Conservation (phyloP, 1,140 invertebrate species). For the Chrysomallon squamiferum region DNA sequence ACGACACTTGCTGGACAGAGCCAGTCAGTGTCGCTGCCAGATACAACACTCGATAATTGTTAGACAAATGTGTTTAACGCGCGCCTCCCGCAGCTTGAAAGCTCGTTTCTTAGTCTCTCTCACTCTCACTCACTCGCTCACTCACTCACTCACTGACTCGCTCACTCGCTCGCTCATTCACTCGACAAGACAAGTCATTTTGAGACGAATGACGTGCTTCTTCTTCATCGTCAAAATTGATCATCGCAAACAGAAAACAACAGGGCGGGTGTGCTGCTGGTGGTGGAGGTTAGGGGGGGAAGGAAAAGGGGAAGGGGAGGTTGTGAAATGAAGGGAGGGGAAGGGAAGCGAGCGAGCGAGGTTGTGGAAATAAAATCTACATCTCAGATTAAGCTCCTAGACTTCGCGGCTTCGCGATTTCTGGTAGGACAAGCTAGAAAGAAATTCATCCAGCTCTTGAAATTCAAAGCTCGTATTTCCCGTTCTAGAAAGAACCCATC, state of each 20-base stretch:
- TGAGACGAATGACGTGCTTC: neutral
- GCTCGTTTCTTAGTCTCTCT: conserved; percentile 1
- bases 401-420: too few species aligned
- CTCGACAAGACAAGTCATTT: neutral
- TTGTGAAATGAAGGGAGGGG: neutral
- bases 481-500: too few species aligned
- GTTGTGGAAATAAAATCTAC: neutral
- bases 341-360: neutral
- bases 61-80: neutral
- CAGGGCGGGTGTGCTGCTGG: too few species aligned
- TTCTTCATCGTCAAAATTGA: too few species aligned
- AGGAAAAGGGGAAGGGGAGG: neutral
- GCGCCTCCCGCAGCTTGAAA: neutral
- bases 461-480: too few species aligned
- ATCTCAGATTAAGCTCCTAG: too few species aligned
- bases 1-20: too few species aligned
- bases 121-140: conserved; percentile 8
- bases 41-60: too few species aligned
- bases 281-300: neutral
- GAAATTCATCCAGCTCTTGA: too few species aligned
- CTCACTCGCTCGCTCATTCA: neutral
- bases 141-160: conserved; percentile 7
- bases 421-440: too few species aligned
- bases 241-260: too few species aligned
- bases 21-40: too few species aligned